phyloP scores from a whole-genome alignment of 1,140 invertebrate genomes.

The Hypsibius dujardini region DNA sequence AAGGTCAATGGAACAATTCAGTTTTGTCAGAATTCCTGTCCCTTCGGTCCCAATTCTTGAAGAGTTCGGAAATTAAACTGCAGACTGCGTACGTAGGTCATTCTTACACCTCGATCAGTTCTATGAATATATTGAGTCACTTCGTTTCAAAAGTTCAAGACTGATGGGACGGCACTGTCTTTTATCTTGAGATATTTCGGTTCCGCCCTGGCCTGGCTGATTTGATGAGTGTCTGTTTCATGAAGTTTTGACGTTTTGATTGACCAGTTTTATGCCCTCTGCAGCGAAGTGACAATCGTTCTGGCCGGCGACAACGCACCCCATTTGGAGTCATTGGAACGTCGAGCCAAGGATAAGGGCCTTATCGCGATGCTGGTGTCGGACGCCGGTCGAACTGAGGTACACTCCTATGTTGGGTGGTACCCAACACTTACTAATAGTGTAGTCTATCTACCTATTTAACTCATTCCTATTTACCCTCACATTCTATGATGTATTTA shows the following conservation, averaged over 20 bases:
- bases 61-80: no score
- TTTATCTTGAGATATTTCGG: no score
- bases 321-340: not conserved
- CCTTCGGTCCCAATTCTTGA: no score
- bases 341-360: conserved; percentile 4
- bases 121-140: no score
- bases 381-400: not conserved
- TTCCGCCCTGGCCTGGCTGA: not conserved
- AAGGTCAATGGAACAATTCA: no score
- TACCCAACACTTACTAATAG: no score
- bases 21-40: no score
- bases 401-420: not conserved
- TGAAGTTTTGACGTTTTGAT: not conserved
- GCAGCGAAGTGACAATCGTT: not conserved
- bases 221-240: not conserved
- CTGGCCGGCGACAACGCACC: not conserved
- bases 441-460: not conserved
- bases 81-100: no score
- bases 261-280: no score
- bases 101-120: no score
- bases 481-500: not conserved
- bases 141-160: no score
- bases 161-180: no score
- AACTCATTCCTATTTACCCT: not conserved
- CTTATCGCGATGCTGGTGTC: not conserved